Percentiles rank a stretch among this genome's conserved stretches.
These are phyloP conservation scores for Pelusios castaneus DNA, from an alignment of 2,113 vertebrate genomes.

Conservation along the genomic window DNA sequence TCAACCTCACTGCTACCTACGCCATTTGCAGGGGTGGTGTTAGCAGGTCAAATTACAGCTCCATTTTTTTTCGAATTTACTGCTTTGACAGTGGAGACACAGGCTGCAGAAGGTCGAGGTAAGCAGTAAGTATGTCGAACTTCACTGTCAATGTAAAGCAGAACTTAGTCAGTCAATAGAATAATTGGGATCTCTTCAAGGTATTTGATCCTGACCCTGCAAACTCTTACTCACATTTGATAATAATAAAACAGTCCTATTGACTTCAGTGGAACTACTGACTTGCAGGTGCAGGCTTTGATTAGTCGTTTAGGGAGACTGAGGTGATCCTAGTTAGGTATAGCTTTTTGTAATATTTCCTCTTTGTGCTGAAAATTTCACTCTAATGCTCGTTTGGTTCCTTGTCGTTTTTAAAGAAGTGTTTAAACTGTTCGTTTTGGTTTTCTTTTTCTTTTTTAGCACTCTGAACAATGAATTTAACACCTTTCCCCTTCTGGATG, in stretches of 20 bases:
- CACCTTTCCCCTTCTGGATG: neutral
- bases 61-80: too few species aligned
- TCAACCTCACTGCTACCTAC: too few species aligned
- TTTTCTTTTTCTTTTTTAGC: neutral
- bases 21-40: too few species aligned
- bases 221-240: constrained; percentile 35
- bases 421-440: neutral
- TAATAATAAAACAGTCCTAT: neutral
- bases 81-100: too few species aligned
- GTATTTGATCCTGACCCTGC: neutral
- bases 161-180: neutral
- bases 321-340: neutral
- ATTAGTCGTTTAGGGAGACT: neutral
- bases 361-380: constrained; percentile 1
- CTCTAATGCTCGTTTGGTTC: neutral
- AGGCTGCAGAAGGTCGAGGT: too few species aligned
- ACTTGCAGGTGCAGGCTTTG: constrained; percentile 19
- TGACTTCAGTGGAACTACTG: neutral
- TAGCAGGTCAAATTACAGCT: too few species aligned
- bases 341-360: neutral
- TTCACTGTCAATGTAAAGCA: too few species aligned
- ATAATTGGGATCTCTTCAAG: constrained; percentile 6
- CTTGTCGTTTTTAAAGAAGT: constrained; percentile 21
- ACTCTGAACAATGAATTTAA: constrained; percentile 5
- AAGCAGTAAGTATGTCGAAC: too few species aligned